Evolutionary conservation across 2,113 vertebrate genomes (phyloP).

Genomic region (Sander lucioperca): DNA sequence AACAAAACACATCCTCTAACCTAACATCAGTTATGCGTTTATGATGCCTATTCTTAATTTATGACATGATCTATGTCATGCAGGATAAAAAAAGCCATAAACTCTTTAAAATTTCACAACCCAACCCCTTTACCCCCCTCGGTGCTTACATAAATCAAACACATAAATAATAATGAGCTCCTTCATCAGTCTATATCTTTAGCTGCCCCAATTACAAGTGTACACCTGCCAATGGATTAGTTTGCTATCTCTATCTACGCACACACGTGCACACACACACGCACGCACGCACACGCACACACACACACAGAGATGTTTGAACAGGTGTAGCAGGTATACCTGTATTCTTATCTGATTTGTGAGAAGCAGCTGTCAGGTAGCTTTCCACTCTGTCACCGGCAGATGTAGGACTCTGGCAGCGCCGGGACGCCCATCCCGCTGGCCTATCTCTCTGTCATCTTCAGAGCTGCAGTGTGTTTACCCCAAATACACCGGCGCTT

Average conservation of each 20-base stretch:
- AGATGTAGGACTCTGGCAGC: constrained; percentile 46
- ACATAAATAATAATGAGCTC: constrained; percentile 73
- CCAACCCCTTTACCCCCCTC: constrained; percentile 18
- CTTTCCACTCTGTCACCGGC: constrained; percentile 56
- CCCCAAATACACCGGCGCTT: constrained; percentile 69
- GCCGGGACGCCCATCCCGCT: constrained; percentile 20
- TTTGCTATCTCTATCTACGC: constrained; percentile 45
- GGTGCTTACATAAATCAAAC: constrained; percentile 66
- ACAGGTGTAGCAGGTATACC: constrained; percentile 76
- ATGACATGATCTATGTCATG: constrained; percentile 37
- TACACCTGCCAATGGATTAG: constrained; percentile 70
- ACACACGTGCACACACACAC: constrained; percentile 35
- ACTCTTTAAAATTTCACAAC: constrained; percentile 60
- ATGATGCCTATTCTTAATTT: constrained; percentile 36
- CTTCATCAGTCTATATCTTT: constrained; percentile 67
- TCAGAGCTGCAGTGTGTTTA: constrained; percentile 67
- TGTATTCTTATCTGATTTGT: constrained; percentile 77
- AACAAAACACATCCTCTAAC: neutral
- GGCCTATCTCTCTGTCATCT: constrained; percentile 63
- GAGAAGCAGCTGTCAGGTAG: constrained; percentile 78
- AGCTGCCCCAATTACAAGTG: constrained; percentile 64
- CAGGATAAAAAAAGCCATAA: constrained; percentile 27
- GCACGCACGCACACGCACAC: constrained; percentile 30
- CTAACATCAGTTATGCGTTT: constrained; percentile 12
- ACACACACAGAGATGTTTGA: constrained; percentile 53